Evolutionary conservation across 1,140 invertebrate species (phyloP), one percentile per base, ranked within the genome.

Genomic region (Macrobrachium rosenbergii): DNA sequence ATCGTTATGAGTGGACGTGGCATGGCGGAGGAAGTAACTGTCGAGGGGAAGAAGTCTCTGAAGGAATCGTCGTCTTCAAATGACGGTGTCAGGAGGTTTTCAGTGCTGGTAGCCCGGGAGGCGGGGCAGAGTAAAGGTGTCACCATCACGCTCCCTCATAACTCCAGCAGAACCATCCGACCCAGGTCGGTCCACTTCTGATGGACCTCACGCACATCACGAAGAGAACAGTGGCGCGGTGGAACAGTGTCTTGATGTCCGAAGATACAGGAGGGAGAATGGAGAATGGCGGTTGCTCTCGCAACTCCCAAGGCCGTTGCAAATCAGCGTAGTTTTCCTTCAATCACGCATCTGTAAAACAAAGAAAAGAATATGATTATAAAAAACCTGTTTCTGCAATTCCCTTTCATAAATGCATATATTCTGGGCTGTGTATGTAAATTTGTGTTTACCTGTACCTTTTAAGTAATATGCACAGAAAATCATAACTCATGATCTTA

Each of bases 1-100:
- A 86, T 90, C 0, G 87, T 87, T 85, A 84, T 88, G 43, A 89
- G 84, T 14, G 87, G 88, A 5, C 69, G 88, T n/a, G 88, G 89
- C 88, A 84, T 76, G 58, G 84, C 37, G 62, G 73, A 45, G 17
- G 64, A 37, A 19, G 88, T 69, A 78, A 77, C 79, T 77, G 78
- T 60, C 64, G 83, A 58, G 52, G 52, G 52, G 52, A 52, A 52
- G 52, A 52, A 52, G 52, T 52, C 52, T 12, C 52, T 52, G 0
- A 52, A 52, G 52, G 52, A 52, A 12, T 52, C 52, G 52, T 52
- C 52, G 28, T 89, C 84, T 21, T 83, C 88, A 63, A 78, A 76
- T 11, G 80, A 73, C 63, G 88, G 84, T 19, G 64, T 77, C 85
- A 88, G 88, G 59, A 90, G 83, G 21, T 87, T 87, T 43, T 88